Percentiles rank a stretch among this genome's conserved stretches.
phyloP scores from a whole-genome alignment of 2,797 vertebrate genomes.

The Gadopsis marmoratus region DNA sequence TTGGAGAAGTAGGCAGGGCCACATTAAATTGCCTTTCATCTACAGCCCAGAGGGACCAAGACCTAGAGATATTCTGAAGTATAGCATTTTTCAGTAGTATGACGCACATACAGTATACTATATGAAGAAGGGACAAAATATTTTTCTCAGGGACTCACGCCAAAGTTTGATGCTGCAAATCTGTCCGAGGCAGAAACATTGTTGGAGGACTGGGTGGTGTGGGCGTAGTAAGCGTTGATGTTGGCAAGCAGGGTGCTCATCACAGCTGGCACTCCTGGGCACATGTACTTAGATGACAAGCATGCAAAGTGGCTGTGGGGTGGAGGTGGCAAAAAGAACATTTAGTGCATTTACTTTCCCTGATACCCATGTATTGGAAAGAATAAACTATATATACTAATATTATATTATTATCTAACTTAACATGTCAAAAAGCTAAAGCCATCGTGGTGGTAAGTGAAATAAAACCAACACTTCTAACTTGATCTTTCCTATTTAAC shows the following conservation, averaged over 20 bases:
- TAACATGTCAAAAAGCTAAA: neutral
- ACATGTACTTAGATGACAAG: slow-evolving; percentile 99
- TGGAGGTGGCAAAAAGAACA: slow-evolving; percentile 22
- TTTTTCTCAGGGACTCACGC: slow-evolving; percentile 85
- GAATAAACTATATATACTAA: neutral
- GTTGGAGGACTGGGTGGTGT: slow-evolving; percentile 95
- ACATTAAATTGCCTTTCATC: slow-evolving; percentile 7
- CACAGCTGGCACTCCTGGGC: slow-evolving; percentile 95
- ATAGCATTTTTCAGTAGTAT: slow-evolving; percentile 2
- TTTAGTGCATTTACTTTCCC: slow-evolving; percentile 24
- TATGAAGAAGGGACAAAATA: neutral
- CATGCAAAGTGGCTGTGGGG: slow-evolving; percentile 94
- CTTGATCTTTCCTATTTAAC: neutral
- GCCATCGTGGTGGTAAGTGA: neutral
- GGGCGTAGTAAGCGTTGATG: slow-evolving; percentile 98
- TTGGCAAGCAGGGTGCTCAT: slow-evolving; percentile 99
- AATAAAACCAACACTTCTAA: neutral
- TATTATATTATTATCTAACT: neutral
- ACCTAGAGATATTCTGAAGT: neutral
- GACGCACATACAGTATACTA: neutral
- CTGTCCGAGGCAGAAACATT: slow-evolving; percentile 97
- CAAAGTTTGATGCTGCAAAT: slow-evolving; percentile 98
- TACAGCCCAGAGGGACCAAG: slow-evolving; percentile 7
- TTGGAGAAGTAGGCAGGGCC: slow-evolving; percentile 33
- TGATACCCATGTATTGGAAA: neutral